A percentile compares a stretch with the other conserved stretches of the same genome.
These are phyloP conservation scores for Syngnathus scovelli DNA, from an alignment of 2,113 vertebrate species.

Conservation along the genomic window DNA sequence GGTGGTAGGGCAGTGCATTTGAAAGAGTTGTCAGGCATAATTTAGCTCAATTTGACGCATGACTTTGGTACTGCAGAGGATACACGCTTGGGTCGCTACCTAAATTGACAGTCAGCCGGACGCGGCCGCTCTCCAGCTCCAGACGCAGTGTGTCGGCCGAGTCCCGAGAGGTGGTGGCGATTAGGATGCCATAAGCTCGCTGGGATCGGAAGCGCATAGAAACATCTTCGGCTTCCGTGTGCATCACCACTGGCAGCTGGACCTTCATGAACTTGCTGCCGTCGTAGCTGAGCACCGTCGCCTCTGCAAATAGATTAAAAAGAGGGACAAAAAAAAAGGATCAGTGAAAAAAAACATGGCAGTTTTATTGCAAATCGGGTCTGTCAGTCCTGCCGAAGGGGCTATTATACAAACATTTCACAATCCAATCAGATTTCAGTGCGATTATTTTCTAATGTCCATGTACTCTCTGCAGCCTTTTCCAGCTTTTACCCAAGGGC, in stretches of 20 bases:
- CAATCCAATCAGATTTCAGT: background rate
- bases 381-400: conserved; percentile 6
- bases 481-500: background rate
- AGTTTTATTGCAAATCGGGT: conserved; percentile 5
- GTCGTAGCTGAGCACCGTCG: conserved; percentile 92
- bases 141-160: conserved; percentile 91
- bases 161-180: conserved; percentile 95
- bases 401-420: background rate
- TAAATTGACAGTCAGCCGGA: conserved; percentile 96
- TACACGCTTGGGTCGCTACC: conserved; percentile 73
- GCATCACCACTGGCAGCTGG: conserved; percentile 93
- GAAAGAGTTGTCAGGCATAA: conserved; percentile 17
- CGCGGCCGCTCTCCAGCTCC: conserved; percentile 88
- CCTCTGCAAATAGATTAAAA: conserved; percentile 72
- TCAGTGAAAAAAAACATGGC: conserved; percentile 8
- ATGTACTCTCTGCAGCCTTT: background rate
- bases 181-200: conserved; percentile 89
- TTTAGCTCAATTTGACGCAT: conserved; percentile 7
- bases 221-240: conserved; percentile 94
- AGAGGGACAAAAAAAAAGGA: conserved; percentile 10
- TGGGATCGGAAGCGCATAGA: conserved; percentile 91
- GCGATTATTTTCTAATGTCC: background rate
- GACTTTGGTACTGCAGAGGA: conserved; percentile 23
- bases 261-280: conserved; percentile 99
- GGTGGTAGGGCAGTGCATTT: conserved; percentile 2